phyloP scores from a whole-genome alignment of 2,797 vertebrate species.

The Fistularia commersonii region DNA sequence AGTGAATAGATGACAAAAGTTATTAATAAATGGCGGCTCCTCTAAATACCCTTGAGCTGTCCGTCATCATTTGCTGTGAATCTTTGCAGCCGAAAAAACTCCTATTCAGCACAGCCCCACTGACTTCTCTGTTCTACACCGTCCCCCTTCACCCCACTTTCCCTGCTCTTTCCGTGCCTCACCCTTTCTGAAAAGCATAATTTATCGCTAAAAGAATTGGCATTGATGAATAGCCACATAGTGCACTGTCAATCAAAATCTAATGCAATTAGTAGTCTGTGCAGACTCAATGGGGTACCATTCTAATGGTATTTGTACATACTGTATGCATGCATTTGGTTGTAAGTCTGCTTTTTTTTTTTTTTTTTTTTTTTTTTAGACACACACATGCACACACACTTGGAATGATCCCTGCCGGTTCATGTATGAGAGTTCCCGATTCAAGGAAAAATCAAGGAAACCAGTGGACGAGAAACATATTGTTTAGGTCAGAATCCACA shows the following conservation, averaged over 20 bases:
- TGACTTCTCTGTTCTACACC: slow-evolving; percentile 25
- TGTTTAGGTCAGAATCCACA: slow-evolving; percentile 8
- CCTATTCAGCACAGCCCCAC: slow-evolving; percentile 17
- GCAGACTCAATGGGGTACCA: slow-evolving; percentile 27
- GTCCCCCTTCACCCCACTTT: slow-evolving; percentile 14
- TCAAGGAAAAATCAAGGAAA: slow-evolving; percentile 5
- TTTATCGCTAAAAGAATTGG: slow-evolving; percentile 54
- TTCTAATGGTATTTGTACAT: slow-evolving; percentile 21
- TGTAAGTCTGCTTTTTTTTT: background rate
- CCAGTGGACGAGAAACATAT: slow-evolving; percentile 3
- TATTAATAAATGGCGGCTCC: slow-evolving; percentile 31
- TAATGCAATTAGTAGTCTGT: slow-evolving; percentile 53
- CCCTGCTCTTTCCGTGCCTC: slow-evolving; percentile 19
- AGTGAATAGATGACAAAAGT: slow-evolving; percentile 23
- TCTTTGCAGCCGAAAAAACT: slow-evolving; percentile 15
- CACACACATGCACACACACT: background rate
- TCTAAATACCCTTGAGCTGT: slow-evolving; percentile 51
- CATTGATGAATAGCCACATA: slow-evolving; percentile 57
- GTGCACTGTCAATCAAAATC: slow-evolving; percentile 54
- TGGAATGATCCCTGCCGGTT: slow-evolving; percentile 7
- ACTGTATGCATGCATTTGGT: background rate
- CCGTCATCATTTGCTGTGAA: slow-evolving; percentile 39
- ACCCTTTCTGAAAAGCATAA: slow-evolving; percentile 47
- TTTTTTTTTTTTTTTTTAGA: no score
- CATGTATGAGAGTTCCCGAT: slow-evolving; percentile 19